Percentiles rank a stretch among this genome's conserved stretches.
Conservation (phyloP, 2,888 invertebrate species). For the Ommatoiulus sabulosus region DNA sequence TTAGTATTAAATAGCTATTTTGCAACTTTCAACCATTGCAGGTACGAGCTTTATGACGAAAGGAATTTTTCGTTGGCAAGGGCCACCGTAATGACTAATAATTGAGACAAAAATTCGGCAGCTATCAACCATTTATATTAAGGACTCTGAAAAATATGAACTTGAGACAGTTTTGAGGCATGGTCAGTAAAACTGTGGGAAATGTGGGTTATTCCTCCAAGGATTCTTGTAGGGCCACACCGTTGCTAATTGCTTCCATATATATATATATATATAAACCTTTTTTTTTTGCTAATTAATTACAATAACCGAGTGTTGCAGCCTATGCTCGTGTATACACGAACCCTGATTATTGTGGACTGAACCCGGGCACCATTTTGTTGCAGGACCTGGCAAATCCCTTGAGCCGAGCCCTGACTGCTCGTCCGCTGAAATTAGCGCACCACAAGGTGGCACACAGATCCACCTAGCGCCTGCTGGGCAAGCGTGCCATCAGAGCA, state of each 20-base stretch:
- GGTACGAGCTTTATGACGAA: too few species aligned
- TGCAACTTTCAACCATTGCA: too few species aligned
- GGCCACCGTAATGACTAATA: too few species aligned
- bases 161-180: background rate
- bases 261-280: background rate
- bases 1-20: too few species aligned
- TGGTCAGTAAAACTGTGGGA: background rate
- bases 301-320: constrained; percentile 27
- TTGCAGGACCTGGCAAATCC: constrained; percentile 27
- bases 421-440: constrained; percentile 14
- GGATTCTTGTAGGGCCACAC: background rate
- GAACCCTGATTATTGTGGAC: constrained; percentile 17
- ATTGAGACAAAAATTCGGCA: too few species aligned
- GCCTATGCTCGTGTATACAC: constrained; percentile 2
- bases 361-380: constrained; percentile 31
- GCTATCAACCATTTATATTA: too few species aligned
- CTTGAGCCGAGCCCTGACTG: constrained; percentile 9
- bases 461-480: background rate
- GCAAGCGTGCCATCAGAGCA: constrained; percentile 30
- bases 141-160: too few species aligned
- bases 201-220: background rate
- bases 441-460: background rate
- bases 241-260: background rate
- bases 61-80: too few species aligned
- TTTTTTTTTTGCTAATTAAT: constrained; percentile 31